Base-by-base conservation (phyloP, 2,113 vertebrate genomes). In the Crotalus helleri region DNA sequence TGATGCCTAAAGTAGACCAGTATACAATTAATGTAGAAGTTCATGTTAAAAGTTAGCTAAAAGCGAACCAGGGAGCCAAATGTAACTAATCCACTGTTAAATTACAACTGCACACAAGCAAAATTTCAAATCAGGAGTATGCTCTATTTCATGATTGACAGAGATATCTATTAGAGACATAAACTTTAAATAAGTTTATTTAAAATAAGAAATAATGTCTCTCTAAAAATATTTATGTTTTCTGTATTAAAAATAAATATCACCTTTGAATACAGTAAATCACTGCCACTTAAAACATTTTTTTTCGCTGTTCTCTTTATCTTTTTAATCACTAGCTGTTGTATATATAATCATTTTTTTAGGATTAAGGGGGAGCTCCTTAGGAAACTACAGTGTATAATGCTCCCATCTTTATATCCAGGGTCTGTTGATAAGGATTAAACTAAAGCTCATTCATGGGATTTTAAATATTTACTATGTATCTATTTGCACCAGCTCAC, bases 381-480 rank as follows among this genome's bases (percentile, higher is more conserved):
- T 94, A 92, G 61, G 33, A 91, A 96, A 93, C 8, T 74, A 93
- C 5, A 26, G n/a, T 1, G 49, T 91, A 46, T 95, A 95, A 95
- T 95, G 74, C 93, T 92, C 92, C 94, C 94, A 95, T 94, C 94
- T 95, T 91, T 61, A 91, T 15, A 55, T 92, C 88, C 89, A 15
- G 92, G 93, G 91, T 93, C 94, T 94, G 93, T 93, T 97, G 96
- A 96, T 96, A 95, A 94, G 94, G 95, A 96, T 97, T 96, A 97
- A 95, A 95, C 85, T 89, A 92, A 95, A 89, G 93, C 94, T 97
- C 96, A 95, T 92, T 93, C 88, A 94, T 55, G 92, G 95, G 95
- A 94, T 93, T 96, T 97, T 95, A 97, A 97, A 96, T 97, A 97
- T 97, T 97, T 96, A 95, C 96, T 96, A 91, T 96, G 26, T 46